phyloP scores from a whole-genome alignment of 2,113 vertebrate genomes.

The Patagioenas fasciata region DNA sequence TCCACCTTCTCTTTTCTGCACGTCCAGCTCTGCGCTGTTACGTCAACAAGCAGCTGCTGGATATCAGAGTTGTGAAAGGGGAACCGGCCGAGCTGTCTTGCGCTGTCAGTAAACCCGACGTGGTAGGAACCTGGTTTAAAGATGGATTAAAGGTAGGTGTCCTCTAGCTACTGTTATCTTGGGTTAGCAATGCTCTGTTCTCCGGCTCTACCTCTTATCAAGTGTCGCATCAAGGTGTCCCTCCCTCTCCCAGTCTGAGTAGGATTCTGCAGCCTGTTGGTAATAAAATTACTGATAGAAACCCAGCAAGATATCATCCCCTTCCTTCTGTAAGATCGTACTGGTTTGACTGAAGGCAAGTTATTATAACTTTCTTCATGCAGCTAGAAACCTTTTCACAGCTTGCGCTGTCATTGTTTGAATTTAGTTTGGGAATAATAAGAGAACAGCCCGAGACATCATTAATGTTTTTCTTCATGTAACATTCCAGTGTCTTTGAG shows the following conservation, averaged over 20 bases:
- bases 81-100: constrained; percentile 78
- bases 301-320: not conserved
- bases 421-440: no score
- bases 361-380: no score
- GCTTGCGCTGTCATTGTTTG: no score
- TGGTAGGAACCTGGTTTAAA: constrained; percentile 84
- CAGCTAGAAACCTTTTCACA: no score
- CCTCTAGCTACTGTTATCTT: not conserved
- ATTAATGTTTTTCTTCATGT: no score
- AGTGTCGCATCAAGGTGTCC: not conserved
- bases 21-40: constrained; percentile 71
- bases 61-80: constrained; percentile 73
- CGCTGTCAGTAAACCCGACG: constrained; percentile 74
- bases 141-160: constrained; percentile 81
- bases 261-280: not conserved
- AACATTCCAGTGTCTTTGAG: no score
- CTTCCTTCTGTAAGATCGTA: not conserved
- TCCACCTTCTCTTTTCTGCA: not conserved
- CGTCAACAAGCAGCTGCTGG: constrained; percentile 78
- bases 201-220: not conserved
- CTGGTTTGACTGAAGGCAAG: no score
- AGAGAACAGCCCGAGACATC: no score
- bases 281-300: not conserved
- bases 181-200: not conserved
- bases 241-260: not conserved